phyloP scores from a whole-genome alignment of 2,888 invertebrate genomes.

The Ochropleura leucogaster region DNA sequence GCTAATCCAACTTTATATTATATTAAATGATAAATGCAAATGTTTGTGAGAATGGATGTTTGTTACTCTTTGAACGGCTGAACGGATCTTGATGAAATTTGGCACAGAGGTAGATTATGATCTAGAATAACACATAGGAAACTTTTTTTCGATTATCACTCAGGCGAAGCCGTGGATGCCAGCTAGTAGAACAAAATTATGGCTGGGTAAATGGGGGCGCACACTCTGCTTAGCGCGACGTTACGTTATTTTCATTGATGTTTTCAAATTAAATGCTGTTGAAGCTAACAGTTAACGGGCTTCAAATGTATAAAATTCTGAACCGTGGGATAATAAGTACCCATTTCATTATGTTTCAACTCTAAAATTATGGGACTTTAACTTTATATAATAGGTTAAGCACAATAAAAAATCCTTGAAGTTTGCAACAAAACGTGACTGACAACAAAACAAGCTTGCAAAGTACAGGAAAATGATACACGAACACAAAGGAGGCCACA shows the following conservation, averaged over 20 bases:
- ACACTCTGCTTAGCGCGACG: too few relatives aligned
- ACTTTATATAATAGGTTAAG: slow-evolving; percentile 22
- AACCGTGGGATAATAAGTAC: not conserved
- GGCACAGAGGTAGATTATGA: too few relatives aligned
- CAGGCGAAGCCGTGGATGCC: too few relatives aligned
- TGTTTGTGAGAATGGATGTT: too few relatives aligned
- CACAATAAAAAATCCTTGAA: slow-evolving; percentile 49
- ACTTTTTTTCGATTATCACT: too few relatives aligned
- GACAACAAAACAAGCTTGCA: slow-evolving; percentile 46
- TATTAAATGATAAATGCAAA: too few relatives aligned
- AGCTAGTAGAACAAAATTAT: too few relatives aligned
- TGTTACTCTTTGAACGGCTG: too few relatives aligned
- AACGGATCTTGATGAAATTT: too few relatives aligned
- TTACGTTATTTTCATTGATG: not conserved
- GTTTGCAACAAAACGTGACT: slow-evolving; percentile 44
- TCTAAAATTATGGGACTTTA: slow-evolving; percentile 19
- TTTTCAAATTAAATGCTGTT: not conserved
- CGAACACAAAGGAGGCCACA: slow-evolving; percentile 42
- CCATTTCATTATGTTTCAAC: not conserved
- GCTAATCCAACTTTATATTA: too few relatives aligned
- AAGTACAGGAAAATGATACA: slow-evolving; percentile 41
- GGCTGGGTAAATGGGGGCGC: too few relatives aligned
- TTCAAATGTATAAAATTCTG: not conserved
- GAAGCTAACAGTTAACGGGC: not conserved
- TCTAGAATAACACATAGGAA: too few relatives aligned